phyloP scores from a whole-genome alignment of 2,797 vertebrate species.

The Nyctalus aviator region DNA sequence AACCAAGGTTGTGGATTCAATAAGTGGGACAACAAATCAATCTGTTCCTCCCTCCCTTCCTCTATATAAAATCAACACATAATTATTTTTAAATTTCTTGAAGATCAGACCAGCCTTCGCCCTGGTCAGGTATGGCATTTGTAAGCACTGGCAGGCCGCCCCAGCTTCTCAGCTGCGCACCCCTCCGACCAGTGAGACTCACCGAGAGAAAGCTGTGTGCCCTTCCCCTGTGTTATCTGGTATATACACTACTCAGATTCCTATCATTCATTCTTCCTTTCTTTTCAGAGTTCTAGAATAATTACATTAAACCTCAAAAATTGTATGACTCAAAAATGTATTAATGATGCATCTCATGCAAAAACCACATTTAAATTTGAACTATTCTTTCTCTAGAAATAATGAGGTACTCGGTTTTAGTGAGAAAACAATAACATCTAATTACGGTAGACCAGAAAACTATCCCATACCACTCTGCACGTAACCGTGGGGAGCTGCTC shows the following conservation, averaged over 20 bases:
- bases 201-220: not conserved
- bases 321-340: not conserved
- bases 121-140: not conserved
- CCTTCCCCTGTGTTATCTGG: not conserved
- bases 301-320: constrained; percentile 45
- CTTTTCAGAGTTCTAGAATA: not conserved
- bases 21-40: not conserved
- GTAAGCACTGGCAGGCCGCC: not conserved
- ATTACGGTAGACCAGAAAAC: constrained; percentile 18
- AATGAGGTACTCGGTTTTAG: not conserved
- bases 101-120: constrained; percentile 5
- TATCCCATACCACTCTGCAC: not conserved
- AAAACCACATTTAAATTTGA: constrained; percentile 32
- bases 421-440: constrained; percentile 45
- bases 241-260: constrained; percentile 2
- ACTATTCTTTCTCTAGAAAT: constrained; percentile 52
- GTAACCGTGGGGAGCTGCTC: not conserved
- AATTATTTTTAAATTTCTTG: not conserved
- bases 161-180: not conserved
- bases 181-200: not conserved
- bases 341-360: not conserved
- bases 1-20: not conserved
- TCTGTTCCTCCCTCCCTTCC: not conserved
- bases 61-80: not conserved
- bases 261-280: not conserved